These are phyloP conservation scores for Varanus komodoensis DNA, from an alignment of 2,113 vertebrate species.

Conservation along the genomic window DNA sequence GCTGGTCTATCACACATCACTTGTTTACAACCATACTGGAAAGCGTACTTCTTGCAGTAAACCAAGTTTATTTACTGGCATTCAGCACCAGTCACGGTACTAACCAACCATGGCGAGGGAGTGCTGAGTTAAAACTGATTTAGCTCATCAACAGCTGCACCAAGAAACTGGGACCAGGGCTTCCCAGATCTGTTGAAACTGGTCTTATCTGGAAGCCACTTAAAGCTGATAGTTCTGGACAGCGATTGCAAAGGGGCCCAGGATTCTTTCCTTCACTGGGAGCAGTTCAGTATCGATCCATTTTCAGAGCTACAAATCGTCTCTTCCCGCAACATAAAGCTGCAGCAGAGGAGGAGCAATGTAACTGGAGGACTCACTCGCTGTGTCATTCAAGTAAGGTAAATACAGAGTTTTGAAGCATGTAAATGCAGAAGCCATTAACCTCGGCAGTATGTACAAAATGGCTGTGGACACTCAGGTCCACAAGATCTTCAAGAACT, in stretches of 20 bases:
- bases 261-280: background rate
- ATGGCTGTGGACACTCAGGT: background rate
- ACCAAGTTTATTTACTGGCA: background rate
- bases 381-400: background rate
- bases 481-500: too few relatives aligned
- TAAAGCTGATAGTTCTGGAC: background rate
- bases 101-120: background rate
- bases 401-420: background rate
- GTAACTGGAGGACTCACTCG: too few relatives aligned
- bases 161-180: background rate
- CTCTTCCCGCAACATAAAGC: background rate
- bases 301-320: background rate
- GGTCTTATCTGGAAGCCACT: background rate
- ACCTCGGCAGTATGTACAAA: background rate
- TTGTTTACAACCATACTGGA: background rate
- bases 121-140: background rate
- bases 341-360: background rate
- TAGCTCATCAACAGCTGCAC: background rate
- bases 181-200: background rate
- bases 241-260: background rate
- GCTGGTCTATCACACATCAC: background rate
- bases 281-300: background rate
- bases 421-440: background rate
- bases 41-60: background rate
- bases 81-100: background rate